Evolutionary conservation across 2,113 vertebrate species (phyloP).

Genomic region (Sturnus vulgaris): DNA sequence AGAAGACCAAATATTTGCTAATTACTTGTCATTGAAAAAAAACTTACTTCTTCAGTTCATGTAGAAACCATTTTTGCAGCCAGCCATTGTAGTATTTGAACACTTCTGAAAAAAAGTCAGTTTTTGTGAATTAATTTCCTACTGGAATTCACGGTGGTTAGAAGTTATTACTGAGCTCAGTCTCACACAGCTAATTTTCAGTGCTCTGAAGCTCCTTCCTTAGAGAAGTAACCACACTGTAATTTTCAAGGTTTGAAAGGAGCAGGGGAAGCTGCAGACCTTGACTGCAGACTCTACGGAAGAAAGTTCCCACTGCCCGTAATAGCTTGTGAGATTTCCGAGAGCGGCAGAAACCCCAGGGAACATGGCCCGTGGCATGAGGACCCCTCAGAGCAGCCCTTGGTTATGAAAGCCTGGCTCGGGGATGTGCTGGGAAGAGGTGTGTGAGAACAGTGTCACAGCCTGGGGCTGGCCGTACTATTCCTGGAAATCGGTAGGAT

Average conservation of each 20-base stretch:
- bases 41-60: not conserved
- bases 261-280: rapidly evolving
- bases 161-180: not conserved
- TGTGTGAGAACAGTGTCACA: not conserved
- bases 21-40: not conserved
- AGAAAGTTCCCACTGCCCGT: not conserved
- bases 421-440: not conserved
- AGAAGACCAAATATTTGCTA: not conserved
- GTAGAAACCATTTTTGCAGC: not conserved
- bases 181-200: not conserved
- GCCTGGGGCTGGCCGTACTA: rapidly evolving
- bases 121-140: not conserved
- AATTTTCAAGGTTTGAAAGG: not conserved
- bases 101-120: not conserved
- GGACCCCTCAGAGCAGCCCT: not conserved
- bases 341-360: not conserved
- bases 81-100: not conserved
- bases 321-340: not conserved
- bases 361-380: not conserved
- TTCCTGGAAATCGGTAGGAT: not conserved
- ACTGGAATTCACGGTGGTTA: not conserved
- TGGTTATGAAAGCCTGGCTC: not conserved
- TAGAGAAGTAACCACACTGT: not conserved
- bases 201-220: not conserved
- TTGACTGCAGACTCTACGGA: not conserved